Conservation (phyloP, 2,797 vertebrate genomes). For the Pachyuromys duprasi region DNA sequence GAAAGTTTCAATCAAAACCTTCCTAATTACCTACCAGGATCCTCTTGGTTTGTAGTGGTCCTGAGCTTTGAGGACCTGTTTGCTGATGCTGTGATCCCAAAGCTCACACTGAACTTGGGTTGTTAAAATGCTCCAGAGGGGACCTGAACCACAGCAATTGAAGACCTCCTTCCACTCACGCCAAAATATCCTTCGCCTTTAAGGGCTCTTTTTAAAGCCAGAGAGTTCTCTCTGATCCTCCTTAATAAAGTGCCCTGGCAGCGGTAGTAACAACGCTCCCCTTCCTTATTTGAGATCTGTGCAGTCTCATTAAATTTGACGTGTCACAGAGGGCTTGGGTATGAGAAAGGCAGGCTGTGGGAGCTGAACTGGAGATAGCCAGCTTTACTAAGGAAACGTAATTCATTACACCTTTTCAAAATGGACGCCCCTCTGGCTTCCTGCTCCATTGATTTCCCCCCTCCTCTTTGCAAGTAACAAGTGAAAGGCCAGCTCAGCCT, state of each 20-base stretch:
- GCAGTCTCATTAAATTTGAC: conserved; percentile 90
- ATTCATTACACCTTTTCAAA: conserved; percentile 87
- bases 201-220: conserved; percentile 84
- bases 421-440: conserved; percentile 86
- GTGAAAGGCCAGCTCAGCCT: conserved; percentile 77
- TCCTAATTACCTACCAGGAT: conserved; percentile 33
- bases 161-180: conserved; percentile 60
- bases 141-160: conserved; percentile 67
- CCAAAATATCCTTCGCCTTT: conserved; percentile 84
- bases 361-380: conserved; percentile 85
- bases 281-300: conserved; percentile 87
- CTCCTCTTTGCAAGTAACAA: conserved; percentile 69
- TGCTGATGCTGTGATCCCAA: conserved; percentile 14
- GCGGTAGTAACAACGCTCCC: conserved; percentile 55
- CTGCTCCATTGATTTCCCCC: conserved; percentile 79
- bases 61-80: conserved; percentile 25
- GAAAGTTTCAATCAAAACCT: conserved; percentile 30
- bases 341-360: conserved; percentile 86
- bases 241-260: conserved; percentile 85
- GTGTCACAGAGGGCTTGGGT: conserved; percentile 87
- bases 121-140: conserved; percentile 54
- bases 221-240: conserved; percentile 86
- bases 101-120: conserved; percentile 32
- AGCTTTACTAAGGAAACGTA: conserved; percentile 85
- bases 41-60: not conserved